phyloP scores from a whole-genome alignment of 1,140 invertebrate genomes.

The Formica exsecta region DNA sequence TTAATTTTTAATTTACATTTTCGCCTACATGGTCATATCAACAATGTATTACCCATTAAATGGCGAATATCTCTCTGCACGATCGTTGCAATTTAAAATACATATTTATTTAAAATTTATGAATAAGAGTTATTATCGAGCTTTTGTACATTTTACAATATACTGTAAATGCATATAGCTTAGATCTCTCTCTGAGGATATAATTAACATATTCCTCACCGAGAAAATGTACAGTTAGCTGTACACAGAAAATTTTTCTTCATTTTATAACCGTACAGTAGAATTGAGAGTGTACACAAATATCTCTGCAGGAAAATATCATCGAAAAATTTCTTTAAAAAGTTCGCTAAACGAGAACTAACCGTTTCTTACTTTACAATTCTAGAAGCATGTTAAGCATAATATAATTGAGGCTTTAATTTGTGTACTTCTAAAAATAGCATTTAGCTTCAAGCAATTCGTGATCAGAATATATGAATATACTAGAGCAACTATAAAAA shows the following conservation, averaged over 20 bases:
- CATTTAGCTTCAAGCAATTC: neutral
- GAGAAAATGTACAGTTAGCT: neutral
- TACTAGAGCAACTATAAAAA: neutral
- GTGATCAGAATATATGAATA: neutral
- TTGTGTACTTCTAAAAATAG: slow-evolving; percentile 31
- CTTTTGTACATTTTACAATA: neutral
- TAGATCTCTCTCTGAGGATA: neutral
- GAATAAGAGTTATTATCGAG: neutral
- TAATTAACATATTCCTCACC: slow-evolving; percentile 27
- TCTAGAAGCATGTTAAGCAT: neutral
- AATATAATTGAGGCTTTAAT: slow-evolving; percentile 17
- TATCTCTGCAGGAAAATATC: neutral
- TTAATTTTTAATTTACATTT: neutral
- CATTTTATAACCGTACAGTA: neutral
- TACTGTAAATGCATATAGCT: neutral
- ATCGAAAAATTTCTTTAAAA: neutral
- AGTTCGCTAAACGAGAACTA: neutral
- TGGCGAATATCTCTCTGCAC: neutral
- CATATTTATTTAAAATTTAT: slow-evolving; percentile 35
- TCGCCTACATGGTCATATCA: neutral
- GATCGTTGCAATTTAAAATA: neutral
- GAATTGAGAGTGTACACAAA: neutral
- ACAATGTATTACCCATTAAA: slow-evolving; percentile 19
- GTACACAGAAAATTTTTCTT: neutral
- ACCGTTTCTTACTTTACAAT: neutral